Conservation (phyloP, 2,113 vertebrate genomes). For the Vidua macroura region DNA sequence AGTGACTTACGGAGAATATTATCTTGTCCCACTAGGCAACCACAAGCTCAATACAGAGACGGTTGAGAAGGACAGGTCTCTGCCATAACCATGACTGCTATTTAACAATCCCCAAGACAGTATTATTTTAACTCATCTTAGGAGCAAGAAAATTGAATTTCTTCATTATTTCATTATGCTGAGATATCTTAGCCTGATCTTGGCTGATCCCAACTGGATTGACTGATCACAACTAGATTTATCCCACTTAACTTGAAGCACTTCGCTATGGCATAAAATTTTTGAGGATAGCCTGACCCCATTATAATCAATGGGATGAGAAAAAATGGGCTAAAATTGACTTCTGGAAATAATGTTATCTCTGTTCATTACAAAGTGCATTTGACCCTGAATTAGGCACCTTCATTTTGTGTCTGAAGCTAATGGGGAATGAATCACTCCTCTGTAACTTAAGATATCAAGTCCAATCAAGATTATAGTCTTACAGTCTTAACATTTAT, state of each 20-base stretch:
- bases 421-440: neutral
- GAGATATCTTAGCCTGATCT: neutral
- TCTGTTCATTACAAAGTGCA: neutral
- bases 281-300: neutral
- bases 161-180: neutral
- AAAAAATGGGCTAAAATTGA: slow-evolving; percentile 2
- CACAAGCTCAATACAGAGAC: neutral
- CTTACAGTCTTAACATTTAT: neutral
- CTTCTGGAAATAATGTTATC: neutral
- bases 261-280: neutral
- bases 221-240: slow-evolving; percentile 15
- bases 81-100: neutral
- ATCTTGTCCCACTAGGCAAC: neutral
- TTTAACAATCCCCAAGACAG: neutral
- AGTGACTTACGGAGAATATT: neutral
- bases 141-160: neutral
- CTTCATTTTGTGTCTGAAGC: neutral
- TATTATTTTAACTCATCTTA: neutral
- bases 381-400: neutral
- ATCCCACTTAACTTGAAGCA: slow-evolving; percentile 2
- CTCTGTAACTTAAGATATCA: neutral
- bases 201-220: neutral
- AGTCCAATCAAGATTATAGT: neutral
- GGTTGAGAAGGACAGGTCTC: neutral
- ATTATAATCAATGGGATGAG: neutral